phyloP scores from a whole-genome alignment of 2,113 vertebrate species.

The Pelecanoides urinatrix region DNA sequence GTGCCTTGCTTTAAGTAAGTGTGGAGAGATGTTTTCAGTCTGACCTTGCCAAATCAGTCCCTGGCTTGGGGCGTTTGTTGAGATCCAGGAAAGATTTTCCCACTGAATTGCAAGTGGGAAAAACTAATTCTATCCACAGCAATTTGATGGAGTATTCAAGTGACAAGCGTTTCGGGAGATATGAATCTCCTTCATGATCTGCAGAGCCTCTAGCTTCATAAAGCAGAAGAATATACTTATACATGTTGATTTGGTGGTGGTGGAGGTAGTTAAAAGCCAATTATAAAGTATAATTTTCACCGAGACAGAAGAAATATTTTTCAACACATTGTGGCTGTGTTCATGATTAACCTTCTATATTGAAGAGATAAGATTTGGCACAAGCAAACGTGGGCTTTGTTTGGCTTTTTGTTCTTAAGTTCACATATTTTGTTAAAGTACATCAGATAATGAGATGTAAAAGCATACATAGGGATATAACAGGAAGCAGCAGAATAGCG shows the following conservation, averaged over 20 bases:
- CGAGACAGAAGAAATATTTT: background rate
- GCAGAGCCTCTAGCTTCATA: background rate
- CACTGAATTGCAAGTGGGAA: slow-evolving; percentile 3
- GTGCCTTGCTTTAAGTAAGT: slow-evolving; percentile 13
- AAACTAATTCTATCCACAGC: background rate
- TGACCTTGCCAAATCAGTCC: slow-evolving; percentile 42
- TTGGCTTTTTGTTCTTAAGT: background rate
- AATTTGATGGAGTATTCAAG: background rate
- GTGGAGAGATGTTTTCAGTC: slow-evolving; percentile 42
- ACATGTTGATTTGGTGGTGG: background rate
- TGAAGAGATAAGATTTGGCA: background rate
- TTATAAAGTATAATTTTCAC: background rate
- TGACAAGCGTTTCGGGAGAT: background rate
- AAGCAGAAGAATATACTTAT: background rate
- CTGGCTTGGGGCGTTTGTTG: background rate
- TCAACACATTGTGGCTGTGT: background rate
- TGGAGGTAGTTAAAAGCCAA: background rate
- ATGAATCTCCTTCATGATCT: background rate
- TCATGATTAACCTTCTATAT: background rate
- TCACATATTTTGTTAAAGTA: background rate
- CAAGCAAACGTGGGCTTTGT: background rate
- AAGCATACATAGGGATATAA: background rate
- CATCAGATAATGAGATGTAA: background rate
- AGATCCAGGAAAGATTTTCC: slow-evolving; percentile 36
- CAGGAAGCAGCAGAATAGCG: background rate